A percentile compares a stretch with the other conserved stretches of the same genome.
These are phyloP conservation scores for Perithous albicinctus DNA, from an alignment of 2,888 invertebrate species.

Conservation along the genomic window DNA sequence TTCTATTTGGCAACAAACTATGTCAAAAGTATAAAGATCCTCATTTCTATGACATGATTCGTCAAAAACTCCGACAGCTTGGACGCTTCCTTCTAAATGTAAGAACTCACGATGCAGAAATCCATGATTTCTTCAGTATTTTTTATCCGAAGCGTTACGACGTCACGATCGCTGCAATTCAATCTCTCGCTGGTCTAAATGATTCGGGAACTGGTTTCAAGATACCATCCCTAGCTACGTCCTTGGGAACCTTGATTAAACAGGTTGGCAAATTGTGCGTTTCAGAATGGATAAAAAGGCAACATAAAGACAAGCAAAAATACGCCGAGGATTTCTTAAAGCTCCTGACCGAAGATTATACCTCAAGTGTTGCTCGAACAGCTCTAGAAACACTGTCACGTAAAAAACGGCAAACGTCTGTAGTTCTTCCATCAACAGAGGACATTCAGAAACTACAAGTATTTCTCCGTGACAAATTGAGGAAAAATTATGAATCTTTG, in stretches of 20 bases:
- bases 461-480: not conserved
- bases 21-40: constrained; percentile 59
- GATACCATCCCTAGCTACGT: constrained; percentile 57
- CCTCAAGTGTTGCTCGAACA: constrained; percentile 19
- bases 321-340: no score
- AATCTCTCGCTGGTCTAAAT: constrained; percentile 56
- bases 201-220: constrained; percentile 40
- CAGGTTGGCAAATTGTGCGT: constrained; percentile 56
- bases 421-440: not conserved
- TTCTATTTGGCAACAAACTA: constrained; percentile 63
- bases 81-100: constrained; percentile 58
- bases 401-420: not conserved
- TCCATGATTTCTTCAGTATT: constrained; percentile 45
- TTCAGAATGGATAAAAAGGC: constrained; percentile 56
- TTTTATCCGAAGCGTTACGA: constrained; percentile 24
- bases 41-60: constrained; percentile 60
- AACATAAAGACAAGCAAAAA: constrained; percentile 52
- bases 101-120: not conserved
- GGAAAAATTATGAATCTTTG: not conserved
- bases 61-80: constrained; percentile 53
- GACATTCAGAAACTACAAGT: not conserved
- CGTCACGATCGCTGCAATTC: constrained; percentile 43
- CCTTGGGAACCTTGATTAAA: constrained; percentile 61
- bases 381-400: not conserved
- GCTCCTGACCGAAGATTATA: constrained; percentile 55